Evolutionary conservation across 1,140 invertebrate genomes (phyloP).

Genomic region (Scaptodrosophila lebanonensis): DNA sequence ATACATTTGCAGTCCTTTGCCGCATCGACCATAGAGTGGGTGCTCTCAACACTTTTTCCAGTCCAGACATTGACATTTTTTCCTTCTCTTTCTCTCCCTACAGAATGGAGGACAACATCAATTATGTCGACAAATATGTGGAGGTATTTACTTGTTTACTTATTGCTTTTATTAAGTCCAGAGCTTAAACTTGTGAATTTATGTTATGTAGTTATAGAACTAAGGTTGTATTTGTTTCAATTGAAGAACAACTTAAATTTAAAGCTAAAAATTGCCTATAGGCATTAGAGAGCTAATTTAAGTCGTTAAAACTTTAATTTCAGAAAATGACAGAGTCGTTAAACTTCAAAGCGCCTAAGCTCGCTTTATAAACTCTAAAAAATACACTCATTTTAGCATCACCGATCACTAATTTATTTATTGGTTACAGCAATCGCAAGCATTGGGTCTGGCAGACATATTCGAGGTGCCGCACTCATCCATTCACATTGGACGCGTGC

Average conservation of each 20-base stretch:
- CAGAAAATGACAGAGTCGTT: no score
- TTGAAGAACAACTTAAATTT: no score
- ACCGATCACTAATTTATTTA: no score
- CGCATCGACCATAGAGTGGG: constrained; percentile 44
- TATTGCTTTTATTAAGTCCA: no score
- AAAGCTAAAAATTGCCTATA: no score
- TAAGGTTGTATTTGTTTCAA: no score
- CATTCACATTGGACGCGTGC: constrained; percentile 78
- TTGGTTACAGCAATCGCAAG: constrained; percentile 52
- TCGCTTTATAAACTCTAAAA: not conserved
- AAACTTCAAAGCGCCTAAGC: no score
- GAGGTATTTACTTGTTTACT: constrained; percentile 52
- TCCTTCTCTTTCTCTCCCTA: not conserved
- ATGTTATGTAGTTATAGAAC: no score
- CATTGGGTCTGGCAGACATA: constrained; percentile 57
- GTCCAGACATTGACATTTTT: not conserved
- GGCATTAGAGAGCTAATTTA: not conserved
- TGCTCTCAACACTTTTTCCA: no score
- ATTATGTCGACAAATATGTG: constrained; percentile 70
- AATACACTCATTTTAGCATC: not conserved
- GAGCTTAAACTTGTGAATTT: no score
- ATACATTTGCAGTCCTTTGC: constrained; percentile 57
- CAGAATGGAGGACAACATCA: constrained; percentile 72
- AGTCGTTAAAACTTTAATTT: not conserved
- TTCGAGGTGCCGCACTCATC: constrained; percentile 63